These are phyloP conservation scores for Sitta carolinensis DNA, from an alignment of 2,797 vertebrate species.

Conservation along the genomic window DNA sequence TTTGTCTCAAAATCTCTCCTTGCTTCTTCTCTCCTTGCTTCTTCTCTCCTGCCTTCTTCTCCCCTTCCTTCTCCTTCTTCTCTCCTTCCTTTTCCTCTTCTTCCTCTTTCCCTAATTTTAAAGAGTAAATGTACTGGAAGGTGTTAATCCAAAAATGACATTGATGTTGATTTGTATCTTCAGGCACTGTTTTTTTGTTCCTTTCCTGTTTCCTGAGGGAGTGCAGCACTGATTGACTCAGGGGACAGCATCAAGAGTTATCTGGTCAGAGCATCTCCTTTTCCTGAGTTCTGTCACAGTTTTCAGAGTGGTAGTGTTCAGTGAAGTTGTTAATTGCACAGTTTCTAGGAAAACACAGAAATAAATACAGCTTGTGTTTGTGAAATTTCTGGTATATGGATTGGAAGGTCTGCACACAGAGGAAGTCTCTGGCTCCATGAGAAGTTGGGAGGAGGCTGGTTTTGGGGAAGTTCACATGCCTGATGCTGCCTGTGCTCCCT, in stretches of 20 bases:
- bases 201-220: neutral
- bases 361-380: neutral
- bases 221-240: neutral
- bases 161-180: neutral
- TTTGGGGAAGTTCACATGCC: fast-evolving
- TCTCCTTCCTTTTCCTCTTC: no score
- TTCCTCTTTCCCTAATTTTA: neutral
- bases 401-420: neutral
- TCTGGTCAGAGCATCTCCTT: neutral
- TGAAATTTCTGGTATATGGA: neutral
- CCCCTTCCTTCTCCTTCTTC: neutral
- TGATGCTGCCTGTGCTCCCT: neutral
- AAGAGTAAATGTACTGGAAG: neutral
- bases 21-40: no score
- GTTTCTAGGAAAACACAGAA: neutral
- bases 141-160: neutral
- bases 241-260: neutral
- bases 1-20: neutral
- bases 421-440: neutral
- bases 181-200: neutral
- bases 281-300: neutral
- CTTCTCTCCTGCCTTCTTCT: no score
- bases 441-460: neutral
- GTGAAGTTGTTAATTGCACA: neutral
- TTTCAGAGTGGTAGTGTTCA: neutral